Percentiles rank a stretch among this genome's conserved stretches.
Conservation (phyloP, 2,113 vertebrate genomes). For the Chrysochloris asiatica region DNA sequence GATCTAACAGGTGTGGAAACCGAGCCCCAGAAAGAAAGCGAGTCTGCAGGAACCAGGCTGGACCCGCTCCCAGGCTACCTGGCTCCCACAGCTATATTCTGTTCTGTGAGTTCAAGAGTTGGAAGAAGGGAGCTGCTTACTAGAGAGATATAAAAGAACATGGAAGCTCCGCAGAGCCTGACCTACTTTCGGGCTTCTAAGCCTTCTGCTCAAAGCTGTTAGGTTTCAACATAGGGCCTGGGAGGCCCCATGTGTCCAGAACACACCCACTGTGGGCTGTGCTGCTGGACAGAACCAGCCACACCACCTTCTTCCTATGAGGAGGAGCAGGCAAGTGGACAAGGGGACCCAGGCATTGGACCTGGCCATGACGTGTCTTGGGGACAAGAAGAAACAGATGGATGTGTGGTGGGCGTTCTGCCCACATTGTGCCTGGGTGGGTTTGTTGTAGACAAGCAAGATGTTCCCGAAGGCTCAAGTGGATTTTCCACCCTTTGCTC, state of each 20-base stretch:
- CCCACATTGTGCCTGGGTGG: neutral
- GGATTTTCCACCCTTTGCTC: conserved; percentile 48
- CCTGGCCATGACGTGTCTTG: neutral
- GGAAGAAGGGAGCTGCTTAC: neutral
- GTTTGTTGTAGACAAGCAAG: conserved; percentile 42
- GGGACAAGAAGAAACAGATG: neutral
- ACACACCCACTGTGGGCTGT: neutral
- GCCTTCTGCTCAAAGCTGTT: neutral
- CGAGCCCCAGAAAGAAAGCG: neutral
- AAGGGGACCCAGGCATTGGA: neutral
- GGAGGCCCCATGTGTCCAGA: neutral
- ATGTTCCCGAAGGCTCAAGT: conserved; percentile 62
- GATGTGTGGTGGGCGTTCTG: neutral
- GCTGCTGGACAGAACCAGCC: neutral
- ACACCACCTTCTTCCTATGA: neutral
- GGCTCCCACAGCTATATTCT: neutral
- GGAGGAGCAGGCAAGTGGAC: neutral
- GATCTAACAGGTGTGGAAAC: neutral
- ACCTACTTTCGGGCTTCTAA: neutral
- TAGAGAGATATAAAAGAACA: neutral
- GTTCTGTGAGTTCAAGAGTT: neutral
- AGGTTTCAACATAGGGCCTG: accelerated
- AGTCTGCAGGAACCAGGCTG: neutral
- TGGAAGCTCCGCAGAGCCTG: neutral
- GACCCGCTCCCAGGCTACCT: neutral